Evolutionary conservation across 2,888 invertebrate genomes (phyloP), one percentile per base, ranked within the genome.

Genomic region (Hybos culiciformis): DNA sequence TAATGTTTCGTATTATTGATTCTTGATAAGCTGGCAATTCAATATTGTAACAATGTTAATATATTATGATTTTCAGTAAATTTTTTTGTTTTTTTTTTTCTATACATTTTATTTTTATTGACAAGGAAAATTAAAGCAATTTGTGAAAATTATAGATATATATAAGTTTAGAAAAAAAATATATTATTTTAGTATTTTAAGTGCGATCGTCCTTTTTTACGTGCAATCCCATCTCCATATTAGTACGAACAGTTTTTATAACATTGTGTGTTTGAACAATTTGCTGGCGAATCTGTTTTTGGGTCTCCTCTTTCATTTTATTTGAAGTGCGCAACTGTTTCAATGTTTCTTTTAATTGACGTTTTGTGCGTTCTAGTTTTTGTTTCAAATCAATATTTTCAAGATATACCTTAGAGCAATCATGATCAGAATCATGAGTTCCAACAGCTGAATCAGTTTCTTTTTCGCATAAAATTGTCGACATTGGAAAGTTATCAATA

Each of bases 221-320:
- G 12, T 29, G 29, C 50, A 59, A 56, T 45, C 63, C 62, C 50
- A 67, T 68, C 60, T 80, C 80, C 60, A 84, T 70, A 59, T 83
- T 82, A 44, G 78, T 79, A 50, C 82, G 76, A 32, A 82, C 83
- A 64, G 78, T 78, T 46, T 79, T 76, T 47, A 85, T 68, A 39
- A 84, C 82, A 53, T 78, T 78, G 51, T 83, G 81, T 19, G 84
- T 84, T 66, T 83, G 82, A 57, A 80, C 77, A 54, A 85, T 78
- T 66, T 85, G 82, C 55, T 78, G 75, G 60, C 82, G 83, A 59
- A 90, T 85, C 36, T 85, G 83, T 56, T 81, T 80, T 61, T 88
- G 86, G 26, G 87, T 81, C 62, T 79, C 80, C 57, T 80, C 78
- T 62, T 87, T 88, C 52, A 80, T 77, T 62, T 82, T 75, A 62